Evolutionary conservation across 2,113 vertebrate species (phyloP), one percentile per base, ranked within the genome.

Genomic region (Scalopus aquaticus): DNA sequence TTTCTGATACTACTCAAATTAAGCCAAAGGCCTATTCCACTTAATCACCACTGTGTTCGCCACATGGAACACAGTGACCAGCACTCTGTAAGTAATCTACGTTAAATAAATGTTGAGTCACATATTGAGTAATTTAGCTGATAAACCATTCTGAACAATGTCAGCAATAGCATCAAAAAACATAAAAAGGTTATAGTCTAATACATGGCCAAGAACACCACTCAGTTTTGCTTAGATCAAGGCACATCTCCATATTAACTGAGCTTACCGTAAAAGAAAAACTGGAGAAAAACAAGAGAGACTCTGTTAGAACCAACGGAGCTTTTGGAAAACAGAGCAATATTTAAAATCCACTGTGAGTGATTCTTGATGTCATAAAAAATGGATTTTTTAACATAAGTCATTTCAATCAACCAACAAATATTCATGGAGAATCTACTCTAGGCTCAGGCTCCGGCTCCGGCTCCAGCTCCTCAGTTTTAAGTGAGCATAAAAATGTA

Each of bases 1-100:
- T 88, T 93, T 87, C 49, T 93, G 37, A 70, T 70, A 69, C 44
- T 69, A 86, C 79, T 92, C 32, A 95, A 90, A 93, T 96, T 83
- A 91, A 70, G 22, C 28, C 78, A 76, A 49, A 30, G 32, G 26
- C 64, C 56, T 88, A 64, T 89, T 86, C 35, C 58, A 92, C 15
- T 62, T 83, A 89, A 92, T 93, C 64, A 80, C 37, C 64, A 69
- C 12, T 72, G 73, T 85, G 30, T 62, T 94, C 24, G 22, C 69
- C 65, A 90, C 37, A 76, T 42, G 26, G 37, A 92, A 69, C 19
- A 89, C 30, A 94, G 77, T 67, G 65, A 32, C 37, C 69, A 76
- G 37, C 67, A 84, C 28, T 74, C 3, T 87, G 69, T 62, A 93
- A 89, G 56, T n/a, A 32, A 77, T 42, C 32, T n/a, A n/a, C 67